Base-by-base conservation (phyloP, 2,797 vertebrate genomes). In the Astyanax mexicanus region DNA sequence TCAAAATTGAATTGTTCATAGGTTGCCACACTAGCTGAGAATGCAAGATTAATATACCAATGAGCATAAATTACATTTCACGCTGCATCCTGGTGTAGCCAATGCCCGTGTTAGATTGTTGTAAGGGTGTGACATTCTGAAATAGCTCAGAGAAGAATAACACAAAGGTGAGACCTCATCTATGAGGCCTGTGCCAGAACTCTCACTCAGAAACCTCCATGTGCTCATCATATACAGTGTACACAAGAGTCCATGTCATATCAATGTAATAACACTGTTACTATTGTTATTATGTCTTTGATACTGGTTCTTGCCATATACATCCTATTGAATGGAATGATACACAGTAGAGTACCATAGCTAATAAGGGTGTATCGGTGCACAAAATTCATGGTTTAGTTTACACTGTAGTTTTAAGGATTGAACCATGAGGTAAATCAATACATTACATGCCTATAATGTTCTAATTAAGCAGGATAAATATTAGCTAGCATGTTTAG, bases 101-200 rank as follows among this genome's bases (percentile, higher is more conserved):
- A 12, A 62, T 13, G 25, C 25, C 27, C n/a, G 35, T 44, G 64
- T 45, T 32, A 54, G 11, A 45, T 47, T 61, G 54, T 79, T 65
- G 69, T 66, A 54, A 77, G 62, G 70, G 68, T 70, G 52, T 61
- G 65, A 82, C 51, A 69, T 82, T 62, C 70, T 69, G 42, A 77
- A 79, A 81, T 65, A 76, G 42, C 55, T 21, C 72, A 57, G 15
- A 51, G 35, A 62, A 49, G 38, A 74, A 74, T 77, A 67, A 54
- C 77, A 80, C 52, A 57, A 15, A 57, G 0, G 65, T 77, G 80
- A 66, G 57, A 64, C 73, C 51, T 69, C 21, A 32, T 21, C 10
- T 35, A 38, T 57, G 52, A 52, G 4, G 15, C 27, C 21, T 23
- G 13, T 54, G 25, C 54, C 47, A 72, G 17, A 45, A 52, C 27